Evolutionary conservation across 2,888 invertebrate species (phyloP).

Genomic region (Hemistola chrysoprasaria): DNA sequence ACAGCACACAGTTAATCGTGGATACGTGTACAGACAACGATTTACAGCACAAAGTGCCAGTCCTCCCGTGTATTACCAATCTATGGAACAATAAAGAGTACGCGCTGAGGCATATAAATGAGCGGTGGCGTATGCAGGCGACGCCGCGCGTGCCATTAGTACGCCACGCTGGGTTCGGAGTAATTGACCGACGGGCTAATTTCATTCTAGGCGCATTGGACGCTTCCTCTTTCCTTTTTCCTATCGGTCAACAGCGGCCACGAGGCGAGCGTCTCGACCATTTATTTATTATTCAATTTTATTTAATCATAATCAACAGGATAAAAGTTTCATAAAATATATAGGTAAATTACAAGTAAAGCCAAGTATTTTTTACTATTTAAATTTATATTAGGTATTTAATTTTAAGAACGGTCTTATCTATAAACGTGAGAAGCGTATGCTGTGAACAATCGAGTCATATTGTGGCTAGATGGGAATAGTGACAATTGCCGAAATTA

Average conservation of each 20-base stretch:
- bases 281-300: conserved; percentile 13
- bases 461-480: too few species aligned
- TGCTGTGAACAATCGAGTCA: too few species aligned
- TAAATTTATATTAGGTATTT: too few species aligned
- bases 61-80: conserved; percentile 81
- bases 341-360: too few species aligned
- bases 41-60: conserved; percentile 80
- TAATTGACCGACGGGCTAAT: conserved; percentile 80
- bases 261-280: conserved; percentile 52
- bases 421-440: too few species aligned
- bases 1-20: conserved; percentile 75
- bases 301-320: neutral
- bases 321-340: too few species aligned
- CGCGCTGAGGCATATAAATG: conserved; percentile 72
- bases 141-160: conserved; percentile 74
- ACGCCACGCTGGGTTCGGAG: conserved; percentile 69
- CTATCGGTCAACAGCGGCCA: conserved; percentile 76
- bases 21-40: conserved; percentile 78
- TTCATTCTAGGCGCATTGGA: conserved; percentile 76
- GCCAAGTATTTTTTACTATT: too few species aligned
- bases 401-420: too few species aligned
- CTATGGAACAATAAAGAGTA: conserved; percentile 80
- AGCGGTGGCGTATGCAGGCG: conserved; percentile 71
- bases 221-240: conserved; percentile 82
- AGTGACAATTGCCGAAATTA: too few species aligned